phyloP scores from a whole-genome alignment of 2,113 vertebrate species.

The Perognathus longimembris region DNA sequence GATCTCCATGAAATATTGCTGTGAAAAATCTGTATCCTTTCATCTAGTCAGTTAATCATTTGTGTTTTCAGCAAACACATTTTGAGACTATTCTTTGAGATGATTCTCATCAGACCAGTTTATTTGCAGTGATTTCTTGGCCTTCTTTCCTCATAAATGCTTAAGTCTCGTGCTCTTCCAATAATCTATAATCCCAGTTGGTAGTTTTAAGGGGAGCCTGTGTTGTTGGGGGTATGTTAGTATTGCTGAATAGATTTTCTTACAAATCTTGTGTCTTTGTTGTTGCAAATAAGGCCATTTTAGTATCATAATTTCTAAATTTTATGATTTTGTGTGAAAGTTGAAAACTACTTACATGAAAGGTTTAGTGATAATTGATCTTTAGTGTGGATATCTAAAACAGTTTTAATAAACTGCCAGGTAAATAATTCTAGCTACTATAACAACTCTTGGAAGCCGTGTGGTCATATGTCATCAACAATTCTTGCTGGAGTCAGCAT shows the following conservation, averaged over 20 bases:
- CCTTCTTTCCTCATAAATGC: not conserved
- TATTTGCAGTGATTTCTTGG: not conserved
- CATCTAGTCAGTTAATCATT: not conserved
- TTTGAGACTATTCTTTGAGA: not conserved
- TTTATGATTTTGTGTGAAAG: not conserved
- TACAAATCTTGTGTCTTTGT: not conserved
- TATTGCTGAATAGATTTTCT: not conserved
- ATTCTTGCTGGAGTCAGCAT: not conserved
- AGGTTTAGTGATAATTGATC: not conserved
- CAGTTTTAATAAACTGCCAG: not conserved
- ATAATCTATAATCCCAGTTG: not conserved
- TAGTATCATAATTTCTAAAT: conserved; percentile 31
- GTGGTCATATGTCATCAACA: not conserved
- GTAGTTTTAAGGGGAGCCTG: not conserved
- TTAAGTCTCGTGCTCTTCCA: not conserved
- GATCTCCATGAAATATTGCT: conserved; percentile 20
- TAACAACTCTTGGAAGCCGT: conserved; percentile 28
- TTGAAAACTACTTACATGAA: not conserved
- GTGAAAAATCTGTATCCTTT: not conserved
- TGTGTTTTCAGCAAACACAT: not conserved
- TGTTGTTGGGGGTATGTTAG: not conserved
- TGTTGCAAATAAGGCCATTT: conserved; percentile 33
- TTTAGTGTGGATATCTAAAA: not conserved
- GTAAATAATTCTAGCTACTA: not conserved
- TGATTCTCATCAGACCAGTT: not conserved